phyloP scores from a whole-genome alignment of 2,113 vertebrate species.

The Sialia sialis region DNA sequence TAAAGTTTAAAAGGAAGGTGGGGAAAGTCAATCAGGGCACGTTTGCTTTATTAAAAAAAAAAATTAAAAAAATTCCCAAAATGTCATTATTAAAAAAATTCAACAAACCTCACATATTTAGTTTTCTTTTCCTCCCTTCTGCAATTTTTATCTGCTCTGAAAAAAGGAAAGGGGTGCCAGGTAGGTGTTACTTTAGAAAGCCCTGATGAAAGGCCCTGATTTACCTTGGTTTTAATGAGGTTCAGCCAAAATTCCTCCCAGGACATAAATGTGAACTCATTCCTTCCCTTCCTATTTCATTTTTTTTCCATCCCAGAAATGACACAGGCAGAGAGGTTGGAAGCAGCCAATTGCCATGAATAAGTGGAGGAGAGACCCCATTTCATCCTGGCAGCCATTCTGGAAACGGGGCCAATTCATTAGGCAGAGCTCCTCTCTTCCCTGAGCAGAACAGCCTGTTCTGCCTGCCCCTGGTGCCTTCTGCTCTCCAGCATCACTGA shows the following conservation, averaged over 20 bases:
- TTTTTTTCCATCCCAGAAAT: background rate
- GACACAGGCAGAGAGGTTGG: background rate
- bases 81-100: background rate
- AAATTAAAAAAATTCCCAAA: background rate
- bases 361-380: slow-evolving; percentile 58
- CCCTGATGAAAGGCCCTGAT: background rate
- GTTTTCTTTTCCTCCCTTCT: background rate
- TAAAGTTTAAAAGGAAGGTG: rapidly evolving
- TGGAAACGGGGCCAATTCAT: slow-evolving; percentile 35
- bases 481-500: background rate
- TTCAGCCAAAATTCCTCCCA: background rate
- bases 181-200: background rate
- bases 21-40: background rate
- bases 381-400: slow-evolving; percentile 57
- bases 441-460: slow-evolving; percentile 38
- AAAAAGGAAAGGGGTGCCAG: background rate
- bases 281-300: background rate
- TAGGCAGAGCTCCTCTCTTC: slow-evolving; percentile 6
- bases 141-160: background rate
- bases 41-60: background rate
- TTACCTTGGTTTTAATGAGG: background rate
- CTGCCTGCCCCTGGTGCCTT: background rate
- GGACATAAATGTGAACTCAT: background rate
- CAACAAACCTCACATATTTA: background rate
- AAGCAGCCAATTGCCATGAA: slow-evolving; percentile 22